phyloP scores from a whole-genome alignment of 2,797 vertebrate genomes.

The Salarias fasciatus region DNA sequence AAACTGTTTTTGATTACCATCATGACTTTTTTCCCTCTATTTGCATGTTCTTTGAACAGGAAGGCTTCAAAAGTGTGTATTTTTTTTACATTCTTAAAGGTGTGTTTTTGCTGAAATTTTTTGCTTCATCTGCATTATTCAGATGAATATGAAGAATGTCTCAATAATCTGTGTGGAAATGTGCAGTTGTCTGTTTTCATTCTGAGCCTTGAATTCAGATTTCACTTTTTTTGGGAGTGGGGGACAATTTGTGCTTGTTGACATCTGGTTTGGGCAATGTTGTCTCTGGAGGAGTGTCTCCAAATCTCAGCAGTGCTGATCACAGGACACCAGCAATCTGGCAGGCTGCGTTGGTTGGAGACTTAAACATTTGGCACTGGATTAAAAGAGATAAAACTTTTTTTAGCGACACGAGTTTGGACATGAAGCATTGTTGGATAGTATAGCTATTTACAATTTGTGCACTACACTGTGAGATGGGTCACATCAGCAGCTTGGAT shows the following conservation, averaged over 20 bases:
- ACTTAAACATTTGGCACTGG: background rate
- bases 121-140: too few relatives aligned
- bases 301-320: constrained; percentile 6
- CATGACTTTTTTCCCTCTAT: too few relatives aligned
- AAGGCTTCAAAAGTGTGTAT: too few relatives aligned
- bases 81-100: too few relatives aligned
- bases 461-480: background rate
- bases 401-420: background rate
- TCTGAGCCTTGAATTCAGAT: constrained; percentile 4
- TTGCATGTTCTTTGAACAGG: too few relatives aligned
- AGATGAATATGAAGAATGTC: too few relatives aligned
- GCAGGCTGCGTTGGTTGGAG: background rate
- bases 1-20: too few relatives aligned
- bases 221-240: constrained; percentile 12
- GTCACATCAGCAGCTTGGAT: background rate
- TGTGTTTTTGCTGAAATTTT: too few relatives aligned
- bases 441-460: background rate
- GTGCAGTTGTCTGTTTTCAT: constrained; percentile 20
- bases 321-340: background rate
- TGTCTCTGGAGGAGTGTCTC: constrained; percentile 23
- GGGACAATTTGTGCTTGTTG: constrained; percentile 6
- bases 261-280: constrained; percentile 33
- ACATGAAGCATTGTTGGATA: background rate
- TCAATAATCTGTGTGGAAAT: constrained; percentile 6
- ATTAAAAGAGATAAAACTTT: constrained; percentile 1